Conservation (phyloP, 2,797 vertebrate genomes). For the Periparus ater region DNA sequence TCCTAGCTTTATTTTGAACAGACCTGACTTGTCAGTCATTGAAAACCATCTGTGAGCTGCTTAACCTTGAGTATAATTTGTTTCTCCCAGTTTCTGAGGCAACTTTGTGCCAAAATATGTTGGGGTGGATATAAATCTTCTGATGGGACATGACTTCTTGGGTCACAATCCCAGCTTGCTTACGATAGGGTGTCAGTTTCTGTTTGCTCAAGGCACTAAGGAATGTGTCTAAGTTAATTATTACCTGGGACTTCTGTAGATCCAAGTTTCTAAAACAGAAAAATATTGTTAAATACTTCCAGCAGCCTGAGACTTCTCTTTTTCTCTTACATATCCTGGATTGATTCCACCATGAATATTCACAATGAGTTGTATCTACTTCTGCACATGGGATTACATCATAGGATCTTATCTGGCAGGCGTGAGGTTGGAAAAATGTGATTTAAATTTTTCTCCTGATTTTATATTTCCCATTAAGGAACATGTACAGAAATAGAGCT, state of each 20-base stretch:
- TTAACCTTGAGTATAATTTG: background rate
- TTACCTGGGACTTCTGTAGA: background rate
- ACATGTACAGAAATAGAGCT: background rate
- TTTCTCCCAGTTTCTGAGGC: background rate
- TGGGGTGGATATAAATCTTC: constrained; percentile 14
- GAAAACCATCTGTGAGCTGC: background rate
- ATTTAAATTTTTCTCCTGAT: background rate
- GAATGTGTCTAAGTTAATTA: constrained; percentile 31
- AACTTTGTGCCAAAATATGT: background rate
- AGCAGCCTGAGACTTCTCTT: background rate
- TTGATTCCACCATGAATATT: background rate
- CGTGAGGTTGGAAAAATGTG: background rate
- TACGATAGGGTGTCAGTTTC: background rate
- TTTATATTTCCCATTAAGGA: background rate
- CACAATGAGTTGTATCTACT: background rate
- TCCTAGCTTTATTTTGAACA: background rate
- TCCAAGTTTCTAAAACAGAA: background rate
- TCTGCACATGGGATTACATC: background rate
- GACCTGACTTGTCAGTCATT: background rate
- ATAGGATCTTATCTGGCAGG: background rate
- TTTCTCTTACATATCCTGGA: background rate
- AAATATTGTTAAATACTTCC: background rate
- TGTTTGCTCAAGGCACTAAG: constrained; percentile 14
- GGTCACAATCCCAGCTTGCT: background rate
- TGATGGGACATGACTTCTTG: background rate